phyloP scores from a whole-genome alignment of 92 coral and sea anemone genomes.

The Umimayanthus kanabou region DNA sequence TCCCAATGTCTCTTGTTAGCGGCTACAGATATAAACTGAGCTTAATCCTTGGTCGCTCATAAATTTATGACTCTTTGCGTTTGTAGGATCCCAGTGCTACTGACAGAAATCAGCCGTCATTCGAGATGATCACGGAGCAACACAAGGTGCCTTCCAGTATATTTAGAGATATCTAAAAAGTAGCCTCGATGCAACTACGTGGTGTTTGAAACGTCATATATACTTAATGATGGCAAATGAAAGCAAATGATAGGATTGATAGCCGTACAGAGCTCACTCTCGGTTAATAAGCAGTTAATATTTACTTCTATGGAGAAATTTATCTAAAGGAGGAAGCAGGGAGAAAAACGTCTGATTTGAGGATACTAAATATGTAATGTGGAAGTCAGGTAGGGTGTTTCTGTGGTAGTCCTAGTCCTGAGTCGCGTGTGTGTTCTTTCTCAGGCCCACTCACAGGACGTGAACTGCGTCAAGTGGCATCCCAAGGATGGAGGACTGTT shows the following conservation, averaged over 20 bases:
- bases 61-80: background rate
- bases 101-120: constrained; percentile 83
- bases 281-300: too few relatives aligned
- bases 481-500: constrained; percentile 74
- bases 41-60: background rate
- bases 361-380: too few relatives aligned
- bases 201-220: background rate
- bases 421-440: background rate
- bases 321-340: too few relatives aligned
- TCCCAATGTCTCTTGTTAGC: background rate
- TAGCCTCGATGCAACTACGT: background rate
- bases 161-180: background rate
- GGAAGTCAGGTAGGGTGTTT: too few relatives aligned
- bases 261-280: too few relatives aligned
- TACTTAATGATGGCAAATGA: too few relatives aligned
- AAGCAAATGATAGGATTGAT: too few relatives aligned
- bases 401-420: background rate
- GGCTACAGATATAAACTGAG: background rate
- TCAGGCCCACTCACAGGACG: constrained; percentile 91
- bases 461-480: constrained; percentile 87
- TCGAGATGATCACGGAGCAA: constrained; percentile 69
- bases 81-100: constrained; percentile 63
- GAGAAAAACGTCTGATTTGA: too few relatives aligned
- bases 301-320: too few relatives aligned
- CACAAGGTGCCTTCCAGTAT: constrained; percentile 53